Base-by-base conservation (phyloP, 2,888 invertebrate genomes). In the Choreutis nemorana region DNA sequence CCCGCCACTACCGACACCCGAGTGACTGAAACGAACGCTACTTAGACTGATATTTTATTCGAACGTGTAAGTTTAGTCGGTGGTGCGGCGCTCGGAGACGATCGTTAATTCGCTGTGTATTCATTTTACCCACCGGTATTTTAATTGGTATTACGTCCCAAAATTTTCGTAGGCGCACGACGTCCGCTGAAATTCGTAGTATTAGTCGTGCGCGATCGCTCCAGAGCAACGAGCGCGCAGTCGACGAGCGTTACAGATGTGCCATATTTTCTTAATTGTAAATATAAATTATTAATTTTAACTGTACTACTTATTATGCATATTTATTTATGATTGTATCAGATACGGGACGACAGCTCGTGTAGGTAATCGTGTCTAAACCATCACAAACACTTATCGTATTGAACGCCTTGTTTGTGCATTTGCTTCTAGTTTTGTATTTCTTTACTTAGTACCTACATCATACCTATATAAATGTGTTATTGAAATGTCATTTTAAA, bases 221-320 rank as follows among this genome's bases (percentile, higher is more conserved):
- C 34, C 33, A 29, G 27, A 29, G 33, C 31, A 43, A 50, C 47
- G 58, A 58, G 63, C 63, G 71, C 70, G 72, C n/a, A n/a, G 68
- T 73, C 66, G 71, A 67, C 61, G 54, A 36, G n/a, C 35, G 51
- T 55, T 50, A 53, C 62, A 67, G 72, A 72, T 75, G 78, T 78
- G 78, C 78, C 78, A 78, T 78, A 78, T 78, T 73, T 72, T 75
- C 64, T 64, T 71, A 68, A 59, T n/a, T 77, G 75, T 77, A 78
- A 77, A 77, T 77, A 78, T 75, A 73, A 66, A 66, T 62, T 65
- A 73, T 66, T 63, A 59, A 53, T 57, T 56, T 52, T 66, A 57
- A 55, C 50, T 20, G 23, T 61, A 65, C 54, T 67, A 31, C 64
- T 44, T 40, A 66, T 65, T n/a, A 59, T 64, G 66, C 65, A 71